These are phyloP conservation scores for Drosophila lini DNA, from an alignment of 1,140 invertebrate species.

Conservation along the genomic window DNA sequence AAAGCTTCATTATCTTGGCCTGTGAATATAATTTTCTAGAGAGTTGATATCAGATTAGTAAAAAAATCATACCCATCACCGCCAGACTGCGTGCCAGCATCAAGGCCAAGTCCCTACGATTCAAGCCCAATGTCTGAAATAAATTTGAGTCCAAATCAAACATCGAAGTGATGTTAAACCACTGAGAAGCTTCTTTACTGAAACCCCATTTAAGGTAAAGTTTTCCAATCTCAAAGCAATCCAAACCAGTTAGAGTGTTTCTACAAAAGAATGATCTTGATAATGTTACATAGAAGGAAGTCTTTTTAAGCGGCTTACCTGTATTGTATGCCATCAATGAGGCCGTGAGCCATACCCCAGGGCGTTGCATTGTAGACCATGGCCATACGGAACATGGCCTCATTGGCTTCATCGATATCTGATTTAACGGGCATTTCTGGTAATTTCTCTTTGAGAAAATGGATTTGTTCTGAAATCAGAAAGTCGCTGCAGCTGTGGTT, in stretches of 20 bases:
- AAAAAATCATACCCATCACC: neutral
- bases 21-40: neutral
- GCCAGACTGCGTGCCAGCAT: neutral
- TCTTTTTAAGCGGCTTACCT: constrained; percentile 85
- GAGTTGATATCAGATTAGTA: neutral
- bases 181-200: neutral
- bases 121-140: neutral
- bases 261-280: neutral
- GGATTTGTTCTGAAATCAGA: constrained; percentile 79
- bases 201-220: neutral
- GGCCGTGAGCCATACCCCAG: constrained; percentile 92
- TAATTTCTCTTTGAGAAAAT: constrained; percentile 88
- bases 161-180: neutral
- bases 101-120: neutral
- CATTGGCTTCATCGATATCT: constrained; percentile 95
- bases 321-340: constrained; percentile 92
- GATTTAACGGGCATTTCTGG: constrained; percentile 91
- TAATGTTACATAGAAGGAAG: no score
- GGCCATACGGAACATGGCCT: constrained; percentile 95
- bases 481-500: neutral
- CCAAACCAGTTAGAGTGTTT: constrained; percentile 24
- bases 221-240: constrained; percentile 46
- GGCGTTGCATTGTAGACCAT: constrained; percentile 96
- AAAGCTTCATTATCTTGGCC: neutral
- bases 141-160: no score